Conservation (phyloP, 2,888 invertebrate genomes). For the Onchidella celtica region DNA sequence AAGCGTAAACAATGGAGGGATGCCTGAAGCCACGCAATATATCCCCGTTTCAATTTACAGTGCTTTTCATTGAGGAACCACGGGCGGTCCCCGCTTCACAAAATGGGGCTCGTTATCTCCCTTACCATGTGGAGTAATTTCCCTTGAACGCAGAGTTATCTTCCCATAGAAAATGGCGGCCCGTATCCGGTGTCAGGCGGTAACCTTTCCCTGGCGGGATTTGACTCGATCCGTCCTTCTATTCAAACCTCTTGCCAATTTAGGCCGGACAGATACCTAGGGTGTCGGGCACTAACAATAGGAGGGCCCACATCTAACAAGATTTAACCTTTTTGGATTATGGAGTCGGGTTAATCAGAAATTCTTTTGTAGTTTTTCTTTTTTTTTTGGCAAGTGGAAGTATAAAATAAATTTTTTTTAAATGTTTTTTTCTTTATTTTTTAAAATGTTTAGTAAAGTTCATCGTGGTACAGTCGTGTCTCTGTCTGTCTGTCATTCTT, state of each 20-base stretch:
- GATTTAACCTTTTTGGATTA: too few species aligned
- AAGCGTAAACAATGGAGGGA: neutral
- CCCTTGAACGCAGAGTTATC: neutral
- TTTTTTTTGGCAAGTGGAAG: too few species aligned
- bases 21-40: neutral
- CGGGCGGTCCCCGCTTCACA: neutral
- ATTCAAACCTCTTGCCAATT: neutral
- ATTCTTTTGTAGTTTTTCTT: too few species aligned
- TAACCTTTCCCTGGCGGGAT: neutral
- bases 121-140: neutral
- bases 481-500: too few species aligned
- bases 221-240: neutral
- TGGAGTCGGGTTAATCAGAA: too few species aligned
- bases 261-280: neutral
- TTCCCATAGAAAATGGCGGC: neutral
- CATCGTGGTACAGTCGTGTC: too few species aligned
- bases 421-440: too few species aligned
- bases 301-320: too few species aligned
- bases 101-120: conserved; percentile 12
- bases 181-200: neutral
- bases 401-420: too few species aligned
- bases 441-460: too few species aligned
- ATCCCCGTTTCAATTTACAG: neutral
- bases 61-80: neutral
- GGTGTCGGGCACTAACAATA: too few species aligned